These are phyloP conservation scores for Fukomys damarensis DNA, from an alignment of 2,113 vertebrate species.

Conservation along the genomic window DNA sequence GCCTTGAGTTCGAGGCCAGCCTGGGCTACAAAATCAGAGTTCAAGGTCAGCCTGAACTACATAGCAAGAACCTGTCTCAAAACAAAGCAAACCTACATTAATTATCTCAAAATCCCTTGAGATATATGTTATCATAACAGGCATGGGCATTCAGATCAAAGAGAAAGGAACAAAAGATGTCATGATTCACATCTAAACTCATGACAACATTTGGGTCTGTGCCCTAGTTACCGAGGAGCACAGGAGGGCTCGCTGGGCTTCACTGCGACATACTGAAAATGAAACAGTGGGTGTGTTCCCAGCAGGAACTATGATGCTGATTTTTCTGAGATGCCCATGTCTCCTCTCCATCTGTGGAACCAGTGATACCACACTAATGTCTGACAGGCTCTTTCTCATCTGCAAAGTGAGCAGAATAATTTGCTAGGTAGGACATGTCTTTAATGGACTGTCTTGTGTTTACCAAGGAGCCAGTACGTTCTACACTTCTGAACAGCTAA, in stretches of 20 bases:
- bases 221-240: conserved; percentile 1
- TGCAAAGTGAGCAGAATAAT: conserved; percentile 17
- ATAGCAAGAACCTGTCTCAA: too few species aligned
- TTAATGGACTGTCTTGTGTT: not conserved
- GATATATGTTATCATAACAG: not conserved
- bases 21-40: too few species aligned
- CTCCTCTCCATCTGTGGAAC: not conserved
- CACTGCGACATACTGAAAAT: not conserved
- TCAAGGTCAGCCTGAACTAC: too few species aligned
- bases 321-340: not conserved
- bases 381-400: not conserved
- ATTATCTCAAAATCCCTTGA: conserved; percentile 38
- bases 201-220: not conserved
- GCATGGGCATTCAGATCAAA: conserved; percentile 6
- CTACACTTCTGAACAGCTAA: not conserved
- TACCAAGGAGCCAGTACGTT: not conserved
- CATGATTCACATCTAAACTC: not conserved
- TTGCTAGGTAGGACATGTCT: not conserved
- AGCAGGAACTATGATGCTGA: not conserved
- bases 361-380: not conserved
- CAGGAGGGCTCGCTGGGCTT: not conserved
- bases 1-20: not conserved
- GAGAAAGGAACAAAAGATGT: conserved; percentile 24
- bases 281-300: conserved; percentile 23
- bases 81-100: not conserved